A percentile compares a stretch with the other conserved stretches of the same genome.
These are phyloP conservation scores for Rhyacophila evoluta DNA, from an alignment of 2,888 invertebrate species.

Conservation along the genomic window DNA sequence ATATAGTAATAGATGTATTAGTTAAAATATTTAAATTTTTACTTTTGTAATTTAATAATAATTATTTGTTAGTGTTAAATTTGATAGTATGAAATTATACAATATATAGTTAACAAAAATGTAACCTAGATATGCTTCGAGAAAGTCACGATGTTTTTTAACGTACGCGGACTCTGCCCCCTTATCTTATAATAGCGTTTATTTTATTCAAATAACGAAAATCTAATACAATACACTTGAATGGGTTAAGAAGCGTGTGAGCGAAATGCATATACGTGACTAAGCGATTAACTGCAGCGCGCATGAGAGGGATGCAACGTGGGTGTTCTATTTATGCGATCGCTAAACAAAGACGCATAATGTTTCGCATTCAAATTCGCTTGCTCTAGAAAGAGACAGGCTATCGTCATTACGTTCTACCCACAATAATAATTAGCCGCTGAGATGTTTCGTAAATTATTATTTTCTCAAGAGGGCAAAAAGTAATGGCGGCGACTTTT, in stretches of 20 bases:
- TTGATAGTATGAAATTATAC: too few relatives aligned
- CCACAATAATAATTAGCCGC: constrained; percentile 7
- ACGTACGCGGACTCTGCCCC: too few relatives aligned
- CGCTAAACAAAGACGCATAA: not conserved
- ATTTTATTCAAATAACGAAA: too few relatives aligned
- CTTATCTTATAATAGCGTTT: too few relatives aligned
- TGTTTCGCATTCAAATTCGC: not conserved
- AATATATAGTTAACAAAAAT: too few relatives aligned
- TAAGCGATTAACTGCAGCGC: constrained; percentile 19
- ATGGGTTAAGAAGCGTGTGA: constrained; percentile 22
- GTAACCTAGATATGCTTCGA: too few relatives aligned
- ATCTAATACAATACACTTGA: not conserved
- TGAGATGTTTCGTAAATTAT: constrained; percentile 22
- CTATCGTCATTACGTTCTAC: not conserved
- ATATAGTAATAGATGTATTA: too few relatives aligned
- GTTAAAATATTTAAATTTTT: too few relatives aligned
- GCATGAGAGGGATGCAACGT: constrained; percentile 18
- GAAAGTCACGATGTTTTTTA: too few relatives aligned
- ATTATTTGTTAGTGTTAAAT: too few relatives aligned
- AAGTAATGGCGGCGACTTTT: constrained; percentile 19
- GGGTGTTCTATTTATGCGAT: constrained; percentile 14
- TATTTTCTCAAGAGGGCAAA: constrained; percentile 14
- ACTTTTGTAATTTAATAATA: too few relatives aligned
- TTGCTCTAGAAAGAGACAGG: not conserved
- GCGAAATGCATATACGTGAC: constrained; percentile 19